Percentiles rank a stretch among this genome's conserved stretches.
These are phyloP conservation scores for Neostethus bicornis DNA, from an alignment of 2,797 vertebrate genomes.

Conservation along the genomic window DNA sequence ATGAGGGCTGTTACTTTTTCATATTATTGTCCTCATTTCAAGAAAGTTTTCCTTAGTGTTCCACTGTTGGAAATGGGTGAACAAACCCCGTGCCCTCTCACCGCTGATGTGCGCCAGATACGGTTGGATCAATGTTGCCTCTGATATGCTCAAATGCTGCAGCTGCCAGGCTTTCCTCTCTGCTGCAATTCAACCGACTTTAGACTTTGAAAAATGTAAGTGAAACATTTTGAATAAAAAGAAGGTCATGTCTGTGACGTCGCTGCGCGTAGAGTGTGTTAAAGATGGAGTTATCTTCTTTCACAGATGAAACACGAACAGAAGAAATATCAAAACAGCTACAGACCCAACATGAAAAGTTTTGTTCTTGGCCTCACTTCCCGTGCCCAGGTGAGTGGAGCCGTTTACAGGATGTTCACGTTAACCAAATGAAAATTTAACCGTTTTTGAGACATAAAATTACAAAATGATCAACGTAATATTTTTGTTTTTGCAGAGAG, in stretches of 20 bases:
- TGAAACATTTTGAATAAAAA: constrained; percentile 14
- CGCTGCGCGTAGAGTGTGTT: no score
- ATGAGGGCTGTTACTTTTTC: no score
- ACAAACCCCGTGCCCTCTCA: constrained; percentile 85
- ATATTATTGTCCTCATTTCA: background rate
- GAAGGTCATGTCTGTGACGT: constrained; percentile 3
- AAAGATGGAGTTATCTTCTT: constrained; percentile 34
- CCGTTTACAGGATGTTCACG: background rate
- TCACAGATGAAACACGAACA: constrained; percentile 88
- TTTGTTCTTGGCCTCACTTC: constrained; percentile 96
- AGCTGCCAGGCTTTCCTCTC: constrained; percentile 95
- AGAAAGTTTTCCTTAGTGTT: constrained; percentile 68
- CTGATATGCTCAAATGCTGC: constrained; percentile 91
- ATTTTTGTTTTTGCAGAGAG: constrained; percentile 79
- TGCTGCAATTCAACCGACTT: constrained; percentile 84
- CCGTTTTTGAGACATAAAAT: no score
- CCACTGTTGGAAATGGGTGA: constrained; percentile 92
- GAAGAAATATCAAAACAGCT: constrained; percentile 86
- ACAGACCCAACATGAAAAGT: constrained; percentile 90
- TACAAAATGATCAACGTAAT: no score
- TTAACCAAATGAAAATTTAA: background rate
- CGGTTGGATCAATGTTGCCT: constrained; percentile 89
- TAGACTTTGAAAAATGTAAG: constrained; percentile 90
- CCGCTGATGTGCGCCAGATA: constrained; percentile 91
- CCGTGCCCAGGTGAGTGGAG: constrained; percentile 88